Base-by-base conservation (phyloP, 2,888 invertebrate genomes). In the Sesia apiformis region DNA sequence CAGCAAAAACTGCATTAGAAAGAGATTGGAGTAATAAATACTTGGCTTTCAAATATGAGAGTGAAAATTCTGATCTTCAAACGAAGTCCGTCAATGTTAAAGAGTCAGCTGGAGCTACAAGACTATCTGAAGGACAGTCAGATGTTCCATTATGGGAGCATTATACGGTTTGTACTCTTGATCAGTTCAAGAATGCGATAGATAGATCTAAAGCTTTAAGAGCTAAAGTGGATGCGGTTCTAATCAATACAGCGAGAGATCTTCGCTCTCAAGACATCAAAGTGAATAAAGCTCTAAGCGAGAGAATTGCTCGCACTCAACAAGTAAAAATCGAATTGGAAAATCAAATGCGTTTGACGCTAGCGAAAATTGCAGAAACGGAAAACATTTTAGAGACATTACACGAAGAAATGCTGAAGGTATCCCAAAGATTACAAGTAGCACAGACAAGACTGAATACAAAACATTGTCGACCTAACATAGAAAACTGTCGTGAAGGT, bases 11-110 rank as follows among this genome's bases (percentile, higher is more conserved):
- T 60, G 91, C 94, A 39, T 75, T 97, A 58, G 97, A 97, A 83
- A 92, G 92, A 60, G 97, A 97, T 74, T 97, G 97, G 96, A 96
- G 96, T 64, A 95, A 97, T 72, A 97, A 97, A 82, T 92, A 91
- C 61, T 92, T 95, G 61, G 92, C 96, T 1, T 93, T 94, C 65
- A 93, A 94, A 66, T 93, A 95, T 49, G 97, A 97, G 67, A 91
- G 92, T 0, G 76, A 87, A 3, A 94, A 94, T 70, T 90, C 92
- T n/a, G 91, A 93, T 4, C 84, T 97, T 53, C 92, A 93, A 60
- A 95, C 95, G 23, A 90, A 90, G 65, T 93, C 94, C 0, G 90
- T 84, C 49, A 92, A 91, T 55, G 92, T 96, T 8, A 90, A 96
- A 78, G 95, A 95, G 73, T 93, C 94, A 54, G 92, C 95, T 3